These are phyloP conservation scores for Archivesica marissinica DNA, from an alignment of 1,140 invertebrate genomes.

Conservation along the genomic window DNA sequence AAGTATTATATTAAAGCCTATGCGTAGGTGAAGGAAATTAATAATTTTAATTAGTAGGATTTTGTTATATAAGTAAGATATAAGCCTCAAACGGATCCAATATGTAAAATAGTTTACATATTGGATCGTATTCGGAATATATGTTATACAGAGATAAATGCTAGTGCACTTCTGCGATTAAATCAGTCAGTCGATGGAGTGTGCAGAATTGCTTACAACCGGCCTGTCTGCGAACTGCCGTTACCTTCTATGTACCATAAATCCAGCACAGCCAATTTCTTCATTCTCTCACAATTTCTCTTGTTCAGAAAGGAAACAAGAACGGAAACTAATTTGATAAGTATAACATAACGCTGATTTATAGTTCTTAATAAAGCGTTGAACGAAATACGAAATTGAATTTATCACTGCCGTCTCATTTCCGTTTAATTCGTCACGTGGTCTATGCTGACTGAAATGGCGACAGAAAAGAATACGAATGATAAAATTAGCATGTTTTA, in stretches of 20 bases:
- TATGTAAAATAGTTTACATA: too few relatives aligned
- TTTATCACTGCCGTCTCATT: too few relatives aligned
- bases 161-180: background rate
- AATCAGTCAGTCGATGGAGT: background rate
- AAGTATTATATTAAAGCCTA: too few relatives aligned
- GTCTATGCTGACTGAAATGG: too few relatives aligned
- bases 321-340: background rate
- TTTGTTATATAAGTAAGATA: too few relatives aligned
- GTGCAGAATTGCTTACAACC: background rate
- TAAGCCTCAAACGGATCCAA: too few relatives aligned
- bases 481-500: background rate
- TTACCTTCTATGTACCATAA: background rate
- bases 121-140: too few relatives aligned
- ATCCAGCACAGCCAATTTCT: background rate
- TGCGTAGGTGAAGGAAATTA: too few relatives aligned
- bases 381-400: background rate
- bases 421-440: too few relatives aligned
- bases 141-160: background rate
- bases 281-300: background rate
- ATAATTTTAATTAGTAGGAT: too few relatives aligned
- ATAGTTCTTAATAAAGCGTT: background rate
- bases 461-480: slow-evolving; percentile 8
- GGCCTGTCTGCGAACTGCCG: background rate
- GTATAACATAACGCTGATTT: background rate
- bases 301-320: background rate